phyloP scores from a whole-genome alignment of 2,113 vertebrate genomes.

The Engraulis encrasicolus region DNA sequence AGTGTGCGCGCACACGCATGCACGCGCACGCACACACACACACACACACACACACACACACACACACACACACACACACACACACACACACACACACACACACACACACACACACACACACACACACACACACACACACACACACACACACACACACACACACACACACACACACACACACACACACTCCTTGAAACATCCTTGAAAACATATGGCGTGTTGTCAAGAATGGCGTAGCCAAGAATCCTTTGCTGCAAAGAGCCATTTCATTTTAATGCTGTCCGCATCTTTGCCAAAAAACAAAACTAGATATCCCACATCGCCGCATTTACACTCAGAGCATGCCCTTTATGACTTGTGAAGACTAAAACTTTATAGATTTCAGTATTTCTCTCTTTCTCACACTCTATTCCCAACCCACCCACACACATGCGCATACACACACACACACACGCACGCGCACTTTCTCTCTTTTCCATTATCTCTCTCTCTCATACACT shows the following conservation, averaged over 20 bases:
- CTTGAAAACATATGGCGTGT: neutral
- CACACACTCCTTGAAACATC: neutral
- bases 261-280: neutral
- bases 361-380: neutral
- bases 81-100: no score
- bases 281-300: neutral
- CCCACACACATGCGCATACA: no score
- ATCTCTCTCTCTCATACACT: no score
- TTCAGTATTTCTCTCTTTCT: neutral
- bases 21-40: no score
- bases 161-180: no score
- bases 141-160: no score
- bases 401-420: neutral
- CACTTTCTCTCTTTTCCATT: neutral
- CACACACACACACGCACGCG: neutral
- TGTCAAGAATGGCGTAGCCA: neutral
- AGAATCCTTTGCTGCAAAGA: neutral
- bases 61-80: no score
- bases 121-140: no score
- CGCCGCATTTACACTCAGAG: neutral
- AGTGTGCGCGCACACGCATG: no score
- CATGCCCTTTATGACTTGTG: neutral
- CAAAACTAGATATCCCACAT: neutral
- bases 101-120: no score
- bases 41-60: no score